phyloP scores from a whole-genome alignment of 2,113 vertebrate genomes.

The Kryptolebias marmoratus region DNA sequence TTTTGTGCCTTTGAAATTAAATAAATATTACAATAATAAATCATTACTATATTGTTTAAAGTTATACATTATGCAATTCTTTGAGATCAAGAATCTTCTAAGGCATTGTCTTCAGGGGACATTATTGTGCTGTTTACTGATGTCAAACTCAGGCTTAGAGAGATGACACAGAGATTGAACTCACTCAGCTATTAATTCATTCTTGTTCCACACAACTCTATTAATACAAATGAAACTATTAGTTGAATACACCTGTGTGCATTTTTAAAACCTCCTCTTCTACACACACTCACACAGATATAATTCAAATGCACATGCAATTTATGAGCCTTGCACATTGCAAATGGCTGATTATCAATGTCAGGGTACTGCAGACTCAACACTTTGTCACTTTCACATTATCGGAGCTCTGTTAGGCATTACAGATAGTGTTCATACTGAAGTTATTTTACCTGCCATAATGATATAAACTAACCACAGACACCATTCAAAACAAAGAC shows the following conservation, averaged over 20 bases:
- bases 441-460: conserved; percentile 23
- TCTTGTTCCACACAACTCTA: not conserved
- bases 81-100: not conserved
- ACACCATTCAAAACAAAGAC: not conserved
- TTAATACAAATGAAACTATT: conserved; percentile 1
- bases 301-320: not conserved
- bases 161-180: not conserved
- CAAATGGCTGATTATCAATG: conserved; percentile 57
- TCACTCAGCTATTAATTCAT: conserved; percentile 1
- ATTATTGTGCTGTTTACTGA: not conserved
- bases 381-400: conserved; percentile 62
- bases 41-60: not conserved
- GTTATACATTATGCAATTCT: not conserved
- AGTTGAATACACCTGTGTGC: not conserved
- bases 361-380: conserved; percentile 56
- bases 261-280: not conserved
- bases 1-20: not conserved
- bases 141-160: not conserved
- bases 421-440: conserved; percentile 31
- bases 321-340: conserved; percentile 32
- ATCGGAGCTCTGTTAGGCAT: conserved; percentile 36
- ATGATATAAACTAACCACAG: conserved; percentile 18
- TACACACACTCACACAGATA: not conserved
- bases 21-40: no score
- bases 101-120: not conserved